Percentiles rank a stretch among this genome's conserved stretches.
These are phyloP conservation scores for Catonia carolina DNA, from an alignment of 2,888 invertebrate genomes.

Conservation along the genomic window DNA sequence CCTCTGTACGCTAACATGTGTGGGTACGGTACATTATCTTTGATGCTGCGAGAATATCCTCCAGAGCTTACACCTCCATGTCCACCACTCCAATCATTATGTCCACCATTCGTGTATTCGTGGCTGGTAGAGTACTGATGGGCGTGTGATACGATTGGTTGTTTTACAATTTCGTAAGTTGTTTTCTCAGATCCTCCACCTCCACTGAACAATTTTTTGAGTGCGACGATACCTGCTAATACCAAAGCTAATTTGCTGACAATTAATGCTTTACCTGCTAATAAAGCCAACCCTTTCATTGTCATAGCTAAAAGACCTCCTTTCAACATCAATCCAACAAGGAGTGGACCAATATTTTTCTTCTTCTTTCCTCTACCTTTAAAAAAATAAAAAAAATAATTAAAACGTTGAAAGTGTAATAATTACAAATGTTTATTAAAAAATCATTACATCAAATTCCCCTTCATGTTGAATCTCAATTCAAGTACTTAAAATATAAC, in stretches of 20 bases:
- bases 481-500: too few species aligned
- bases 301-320: conserved; percentile 66
- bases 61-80: conserved; percentile 43
- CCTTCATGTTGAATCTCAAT: too few species aligned
- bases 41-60: conserved; percentile 36
- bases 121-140: conserved; percentile 59
- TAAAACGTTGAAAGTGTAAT: too few species aligned
- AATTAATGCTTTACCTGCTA: conserved; percentile 39
- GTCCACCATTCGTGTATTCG: conserved; percentile 57
- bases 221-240: conserved; percentile 45
- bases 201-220: conserved; percentile 54
- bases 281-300: conserved; percentile 62
- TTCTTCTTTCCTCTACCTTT: conserved; percentile 56
- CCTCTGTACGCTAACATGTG: conserved; percentile 31
- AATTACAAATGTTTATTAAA: too few species aligned
- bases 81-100: conserved; percentile 51
- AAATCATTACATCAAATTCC: too few species aligned
- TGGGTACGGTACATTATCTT: conserved; percentile 22
- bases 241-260: conserved; percentile 40
- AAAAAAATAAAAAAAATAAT: background rate
- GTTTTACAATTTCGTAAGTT: conserved; percentile 78
- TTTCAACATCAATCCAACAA: conserved; percentile 59
- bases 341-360: conserved; percentile 58
- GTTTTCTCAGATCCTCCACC: conserved; percentile 57
- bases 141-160: conserved; percentile 72